A percentile compares a stretch with the other conserved stretches of the same genome.
Conservation (phyloP, 2,797 vertebrate species). For the Mormyrops attenuatus region DNA sequence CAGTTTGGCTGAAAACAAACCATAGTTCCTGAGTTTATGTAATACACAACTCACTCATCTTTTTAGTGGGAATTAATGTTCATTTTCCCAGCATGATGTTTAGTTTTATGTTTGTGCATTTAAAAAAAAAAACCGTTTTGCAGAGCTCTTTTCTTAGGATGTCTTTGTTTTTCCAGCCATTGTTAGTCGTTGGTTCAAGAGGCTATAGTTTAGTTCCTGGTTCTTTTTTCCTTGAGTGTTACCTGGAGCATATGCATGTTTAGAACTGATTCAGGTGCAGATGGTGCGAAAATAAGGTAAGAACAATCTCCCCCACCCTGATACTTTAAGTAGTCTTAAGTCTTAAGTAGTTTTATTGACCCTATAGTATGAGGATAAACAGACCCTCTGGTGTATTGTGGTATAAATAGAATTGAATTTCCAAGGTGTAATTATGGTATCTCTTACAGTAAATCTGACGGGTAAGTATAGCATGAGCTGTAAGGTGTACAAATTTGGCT, state of each 20-base stretch:
- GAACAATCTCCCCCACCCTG: not conserved
- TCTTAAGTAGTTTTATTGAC: not conserved
- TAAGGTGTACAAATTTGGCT: not conserved
- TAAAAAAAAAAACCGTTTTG: not conserved
- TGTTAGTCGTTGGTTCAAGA: not conserved
- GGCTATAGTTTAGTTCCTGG: not conserved
- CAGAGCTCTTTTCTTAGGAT: not conserved
- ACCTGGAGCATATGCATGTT: not conserved
- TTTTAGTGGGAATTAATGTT: not conserved
- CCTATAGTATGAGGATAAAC: not conserved
- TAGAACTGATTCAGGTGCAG: not conserved
- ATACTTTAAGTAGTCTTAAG: not conserved
- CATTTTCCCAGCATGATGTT: not conserved
- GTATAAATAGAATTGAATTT: not conserved
- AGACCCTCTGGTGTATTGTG: not conserved
- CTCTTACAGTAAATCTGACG: not conserved
- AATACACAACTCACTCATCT: not conserved
- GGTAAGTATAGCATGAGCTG: not conserved
- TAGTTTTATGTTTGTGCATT: not conserved
- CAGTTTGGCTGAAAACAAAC: not conserved
- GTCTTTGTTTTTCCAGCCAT: not conserved
- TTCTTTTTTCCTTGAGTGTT: not conserved
- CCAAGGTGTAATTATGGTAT: not conserved
- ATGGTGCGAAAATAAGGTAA: not conserved
- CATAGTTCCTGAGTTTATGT: not conserved